Evolutionary conservation across 2,797 vertebrate genomes (phyloP).

Genomic region (Phataginus tetradactyla): DNA sequence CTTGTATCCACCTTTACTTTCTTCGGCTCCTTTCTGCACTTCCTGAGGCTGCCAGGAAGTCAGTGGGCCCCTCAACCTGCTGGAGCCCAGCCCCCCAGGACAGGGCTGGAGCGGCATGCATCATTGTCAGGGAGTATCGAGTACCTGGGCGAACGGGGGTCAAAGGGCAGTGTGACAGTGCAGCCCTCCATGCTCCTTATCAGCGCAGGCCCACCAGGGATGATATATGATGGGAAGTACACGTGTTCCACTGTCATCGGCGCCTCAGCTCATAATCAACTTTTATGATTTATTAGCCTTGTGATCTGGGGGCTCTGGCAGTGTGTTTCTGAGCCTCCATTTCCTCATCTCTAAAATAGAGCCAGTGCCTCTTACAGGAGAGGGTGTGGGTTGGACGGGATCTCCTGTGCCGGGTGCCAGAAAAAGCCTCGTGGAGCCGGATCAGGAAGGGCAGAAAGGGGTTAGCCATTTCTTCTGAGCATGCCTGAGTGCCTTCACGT

Average conservation of each 20-base stretch:
- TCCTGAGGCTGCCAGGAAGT: neutral
- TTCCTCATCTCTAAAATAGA: neutral
- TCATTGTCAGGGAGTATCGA: neutral
- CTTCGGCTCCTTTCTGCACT: neutral
- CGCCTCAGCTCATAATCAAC: too few species aligned
- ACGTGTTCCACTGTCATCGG: neutral
- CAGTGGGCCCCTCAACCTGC: neutral
- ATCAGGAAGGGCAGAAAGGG: neutral
- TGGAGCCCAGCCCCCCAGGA: neutral
- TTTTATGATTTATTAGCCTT: neutral
- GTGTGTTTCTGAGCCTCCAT: neutral
- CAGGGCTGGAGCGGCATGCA: neutral
- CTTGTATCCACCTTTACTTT: too few species aligned
- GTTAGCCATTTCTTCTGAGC: neutral
- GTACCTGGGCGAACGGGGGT: neutral
- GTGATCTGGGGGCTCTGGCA: neutral
- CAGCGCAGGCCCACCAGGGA: neutral
- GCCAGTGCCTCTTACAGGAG: neutral
- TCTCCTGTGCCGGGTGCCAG: neutral
- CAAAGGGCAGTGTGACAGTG: neutral
- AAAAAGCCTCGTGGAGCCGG: neutral
- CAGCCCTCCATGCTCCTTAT: neutral
- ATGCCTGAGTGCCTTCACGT: neutral
- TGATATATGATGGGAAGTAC: neutral
- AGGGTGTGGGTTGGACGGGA: neutral